Base-by-base conservation (phyloP, 2,888 invertebrate species). In the Drosophila tanythrix region DNA sequence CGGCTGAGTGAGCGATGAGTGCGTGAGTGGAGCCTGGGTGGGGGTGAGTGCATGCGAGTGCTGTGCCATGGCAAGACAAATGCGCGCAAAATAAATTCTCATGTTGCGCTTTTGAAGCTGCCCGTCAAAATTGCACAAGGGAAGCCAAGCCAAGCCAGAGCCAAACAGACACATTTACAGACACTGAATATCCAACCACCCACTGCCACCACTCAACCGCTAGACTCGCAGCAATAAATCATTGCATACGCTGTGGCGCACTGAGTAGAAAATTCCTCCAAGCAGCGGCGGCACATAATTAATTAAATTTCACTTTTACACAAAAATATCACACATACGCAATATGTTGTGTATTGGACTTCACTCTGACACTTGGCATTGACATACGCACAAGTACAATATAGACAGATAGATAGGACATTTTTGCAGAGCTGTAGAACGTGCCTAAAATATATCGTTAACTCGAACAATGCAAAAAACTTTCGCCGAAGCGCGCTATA, bases 1-100 rank as follows among this genome's bases (percentile, higher is more conserved):
- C n/a, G 51, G 27, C 61, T 58, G 70, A 55, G 65, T 76, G 56
- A 43, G 55, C 55, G 55, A 69, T 33, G 73, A 33, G 67, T 13
- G 67, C 58, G 67, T 13, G 62, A 48, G 60, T 31, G 52, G 27
- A 46, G 56, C 6, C 40, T 35, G 70, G 43, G 67, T 71, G 58
- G 10, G 58, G n/a, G 48, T 59, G 70, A 50, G 70, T 74, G 75
- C 75, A 76, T 64, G 64, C 63, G 72, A 63, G 85, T 62, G 61
- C 57, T 57, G 70, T 57, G 61, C 56, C 40, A 46, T 35, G 70
- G 64, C 66, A 88, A 88, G 90, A 88, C 88, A 88, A 89, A 88
- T 88, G 90, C 75, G 79, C 76, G 76, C 68, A 63, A 88, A 88
- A 89, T 88, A 89, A 82, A 88, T 88, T 82, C 86, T 88, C 89